Evolutionary conservation across 2,888 invertebrate genomes (phyloP), one percentile per base, ranked within the genome.

Genomic region (Hylaea fasciaria): DNA sequence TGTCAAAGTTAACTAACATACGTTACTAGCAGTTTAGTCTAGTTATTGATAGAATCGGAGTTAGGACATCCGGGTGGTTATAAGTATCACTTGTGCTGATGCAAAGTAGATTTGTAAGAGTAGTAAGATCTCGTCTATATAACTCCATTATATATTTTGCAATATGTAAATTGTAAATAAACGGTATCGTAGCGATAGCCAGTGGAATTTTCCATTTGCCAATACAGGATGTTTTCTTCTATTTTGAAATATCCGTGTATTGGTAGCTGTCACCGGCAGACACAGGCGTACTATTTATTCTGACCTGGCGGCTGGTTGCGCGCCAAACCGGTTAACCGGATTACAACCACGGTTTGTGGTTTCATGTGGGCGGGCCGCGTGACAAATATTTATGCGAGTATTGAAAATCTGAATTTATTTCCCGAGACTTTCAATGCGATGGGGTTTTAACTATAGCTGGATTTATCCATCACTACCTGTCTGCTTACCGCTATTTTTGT

Each of bases 321-420:
- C 80, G 81, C 70, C 77, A 82, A 80, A 76, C 82, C 81, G 76
- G 78, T 72, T 81, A 81, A 84, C 79, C 78, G 73, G 81, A 85
- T 84, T 82, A 85, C 76, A 78, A 71, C 76, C 69, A 74, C 74
- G 80, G 78, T 80, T 32, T 82, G 82, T 73, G 80, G 80, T 80
- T 78, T 72, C 69, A 66, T 69, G 68, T 69, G 71, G 72, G 66
- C 68, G 66, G 71, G 68, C 68, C 69, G 69, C 69, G 72, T 77
- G 74, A 76, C 76, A 78, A 78, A 81, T 74, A 75, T n/a, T n/a
- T 73, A 64, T 65, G 68, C 65, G 66, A 69, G 72, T 69, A 80
- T 79, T 76, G 68, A 74, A 77, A 81, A 79, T 61, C 56, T 3
- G 71, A 68, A 71, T 80, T 76, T 76, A 71, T 72, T 68, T 73